A percentile compares a stretch with the other conserved stretches of the same genome.
These are phyloP conservation scores for Atopsyche davidsoni DNA, from an alignment of 1,140 invertebrate genomes.

Conservation along the genomic window DNA sequence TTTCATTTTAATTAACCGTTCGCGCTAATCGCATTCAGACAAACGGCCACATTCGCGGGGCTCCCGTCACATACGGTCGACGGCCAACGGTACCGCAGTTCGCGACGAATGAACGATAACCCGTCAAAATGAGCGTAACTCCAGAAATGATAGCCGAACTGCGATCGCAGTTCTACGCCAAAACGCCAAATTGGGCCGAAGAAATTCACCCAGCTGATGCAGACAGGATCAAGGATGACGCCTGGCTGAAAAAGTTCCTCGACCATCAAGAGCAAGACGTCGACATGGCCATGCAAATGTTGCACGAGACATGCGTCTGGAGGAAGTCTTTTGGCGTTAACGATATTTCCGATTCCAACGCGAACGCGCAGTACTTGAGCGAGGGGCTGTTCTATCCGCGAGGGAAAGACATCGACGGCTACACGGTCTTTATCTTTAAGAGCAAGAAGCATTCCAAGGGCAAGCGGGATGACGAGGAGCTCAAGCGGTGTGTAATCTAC, in stretches of 20 bases:
- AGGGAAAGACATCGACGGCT: constrained; percentile 76
- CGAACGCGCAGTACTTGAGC: constrained; percentile 66
- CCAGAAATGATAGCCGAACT: constrained; percentile 31
- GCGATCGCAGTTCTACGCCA: constrained; percentile 33
- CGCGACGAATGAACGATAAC: no score
- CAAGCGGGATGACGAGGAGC: constrained; percentile 61
- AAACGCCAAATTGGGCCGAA: constrained; percentile 32
- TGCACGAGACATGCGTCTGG: constrained; percentile 80
- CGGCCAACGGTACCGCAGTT: no score
- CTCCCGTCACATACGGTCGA: no score
- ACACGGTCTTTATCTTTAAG: constrained; percentile 67
- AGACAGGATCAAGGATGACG: constrained; percentile 41
- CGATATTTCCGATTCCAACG: constrained; percentile 62
- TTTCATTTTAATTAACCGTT: no score
- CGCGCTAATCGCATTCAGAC: no score
- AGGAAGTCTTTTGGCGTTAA: constrained; percentile 73
- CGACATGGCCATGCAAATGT: constrained; percentile 59
- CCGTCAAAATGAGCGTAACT: not conserved
- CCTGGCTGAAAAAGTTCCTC: constrained; percentile 38
- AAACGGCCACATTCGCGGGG: no score
- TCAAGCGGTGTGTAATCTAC: constrained; percentile 79
- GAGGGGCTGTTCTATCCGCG: constrained; percentile 70
- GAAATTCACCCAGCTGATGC: constrained; percentile 39
- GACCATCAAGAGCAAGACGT: constrained; percentile 37
- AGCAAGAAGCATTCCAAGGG: constrained; percentile 73